Evolutionary conservation across 1,140 invertebrate species (phyloP).

Genomic region (Semibalanus balanoides): DNA sequence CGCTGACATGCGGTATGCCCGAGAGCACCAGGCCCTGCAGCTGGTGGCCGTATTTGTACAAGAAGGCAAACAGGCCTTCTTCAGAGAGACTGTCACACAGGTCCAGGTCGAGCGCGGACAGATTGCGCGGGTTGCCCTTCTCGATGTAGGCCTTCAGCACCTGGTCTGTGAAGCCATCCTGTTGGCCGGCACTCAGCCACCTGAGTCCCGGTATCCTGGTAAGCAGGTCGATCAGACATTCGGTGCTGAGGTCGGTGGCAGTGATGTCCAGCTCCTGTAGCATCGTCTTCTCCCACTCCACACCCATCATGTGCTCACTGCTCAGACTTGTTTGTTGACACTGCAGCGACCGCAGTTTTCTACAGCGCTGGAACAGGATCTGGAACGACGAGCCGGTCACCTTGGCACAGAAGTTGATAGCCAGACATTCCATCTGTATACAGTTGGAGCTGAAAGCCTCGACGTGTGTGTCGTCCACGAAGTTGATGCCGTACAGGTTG

Average conservation of each 20-base stretch:
- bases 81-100: conserved; percentile 90
- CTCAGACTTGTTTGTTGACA: conserved; percentile 38
- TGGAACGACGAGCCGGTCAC: conserved; percentile 95
- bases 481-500: conserved; percentile 93
- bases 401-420: conserved; percentile 91
- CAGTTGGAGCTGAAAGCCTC: conserved; percentile 92
- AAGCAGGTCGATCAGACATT: conserved; percentile 85
- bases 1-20: conserved; percentile 94
- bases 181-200: conserved; percentile 85
- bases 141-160: conserved; percentile 56
- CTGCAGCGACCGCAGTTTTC: conserved; percentile 79
- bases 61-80: conserved; percentile 77
- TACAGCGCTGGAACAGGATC: conserved; percentile 81
- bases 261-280: conserved; percentile 92
- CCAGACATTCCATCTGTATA: conserved; percentile 88
- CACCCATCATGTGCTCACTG: conserved; percentile 79
- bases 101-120: conserved; percentile 83
- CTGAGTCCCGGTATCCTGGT: conserved; percentile 69
- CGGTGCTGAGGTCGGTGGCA: conserved; percentile 85
- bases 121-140: conserved; percentile 62
- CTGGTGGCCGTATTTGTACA: conserved; percentile 58
- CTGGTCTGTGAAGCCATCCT: conserved; percentile 88
- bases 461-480: conserved; percentile 96
- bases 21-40: conserved; percentile 72
- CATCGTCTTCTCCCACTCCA: conserved; percentile 84